A percentile compares a stretch with the other conserved stretches of the same genome.
These are phyloP conservation scores for Magallana nippona DNA, from an alignment of 2,888 invertebrate species.

Conservation along the genomic window DNA sequence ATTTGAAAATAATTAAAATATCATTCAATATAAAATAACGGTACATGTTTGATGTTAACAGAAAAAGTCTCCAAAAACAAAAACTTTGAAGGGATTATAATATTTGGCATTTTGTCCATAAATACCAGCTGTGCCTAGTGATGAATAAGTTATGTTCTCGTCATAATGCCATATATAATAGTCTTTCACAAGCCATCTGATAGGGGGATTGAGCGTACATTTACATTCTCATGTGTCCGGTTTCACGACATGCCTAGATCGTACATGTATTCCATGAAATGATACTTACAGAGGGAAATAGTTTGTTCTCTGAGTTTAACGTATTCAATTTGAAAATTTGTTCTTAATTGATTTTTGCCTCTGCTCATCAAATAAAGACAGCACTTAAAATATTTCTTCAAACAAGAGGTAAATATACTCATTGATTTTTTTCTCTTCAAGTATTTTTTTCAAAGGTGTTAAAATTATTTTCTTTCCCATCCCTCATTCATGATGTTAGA, in stretches of 20 bases:
- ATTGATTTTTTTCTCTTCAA: not conserved
- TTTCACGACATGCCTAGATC: too few species aligned
- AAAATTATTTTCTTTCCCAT: not conserved
- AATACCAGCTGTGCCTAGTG: constrained; percentile 2
- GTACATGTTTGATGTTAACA: too few species aligned
- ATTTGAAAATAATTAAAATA: too few species aligned
- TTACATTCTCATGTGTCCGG: not conserved
- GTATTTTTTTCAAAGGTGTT: not conserved
- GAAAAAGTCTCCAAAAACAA: too few species aligned
- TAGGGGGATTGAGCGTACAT: not conserved
- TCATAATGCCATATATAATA: not conserved
- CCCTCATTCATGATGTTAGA: not conserved
- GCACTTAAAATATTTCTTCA: not conserved
- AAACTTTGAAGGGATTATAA: not conserved
- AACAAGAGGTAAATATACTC: not conserved
- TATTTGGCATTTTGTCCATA: constrained; percentile 3
- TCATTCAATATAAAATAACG: too few species aligned
- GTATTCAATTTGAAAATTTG: not conserved
- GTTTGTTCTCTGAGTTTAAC: too few species aligned
- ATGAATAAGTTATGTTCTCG: constrained; percentile 6
- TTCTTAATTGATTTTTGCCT: not conserved
- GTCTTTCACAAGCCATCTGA: not conserved
- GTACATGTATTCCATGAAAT: too few species aligned
- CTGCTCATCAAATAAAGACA: not conserved
- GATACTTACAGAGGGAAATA: too few species aligned